Conservation (phyloP, 1,140 invertebrate genomes). For the Drosophila saltans region DNA sequence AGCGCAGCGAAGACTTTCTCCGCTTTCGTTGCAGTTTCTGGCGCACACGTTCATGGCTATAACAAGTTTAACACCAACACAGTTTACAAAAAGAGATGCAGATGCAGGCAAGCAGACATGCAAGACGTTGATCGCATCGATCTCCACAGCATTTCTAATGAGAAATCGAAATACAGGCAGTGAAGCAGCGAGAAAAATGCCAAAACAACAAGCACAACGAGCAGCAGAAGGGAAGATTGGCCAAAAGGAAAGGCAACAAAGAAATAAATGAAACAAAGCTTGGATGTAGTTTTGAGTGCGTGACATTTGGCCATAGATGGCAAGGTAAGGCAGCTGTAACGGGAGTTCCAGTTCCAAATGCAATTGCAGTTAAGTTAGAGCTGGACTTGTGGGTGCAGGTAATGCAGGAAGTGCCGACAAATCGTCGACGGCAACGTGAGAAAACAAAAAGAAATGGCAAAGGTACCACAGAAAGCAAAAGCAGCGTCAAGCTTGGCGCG, state of each 20-base stretch:
- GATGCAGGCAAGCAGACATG: slow-evolving; percentile 36
- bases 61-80: slow-evolving; percentile 56
- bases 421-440: slow-evolving; percentile 51
- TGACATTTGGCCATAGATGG: slow-evolving; percentile 53
- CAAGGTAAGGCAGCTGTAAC: background rate
- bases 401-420: slow-evolving; percentile 2
- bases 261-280: slow-evolving; percentile 16
- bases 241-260: slow-evolving; percentile 17
- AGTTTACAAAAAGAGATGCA: background rate
- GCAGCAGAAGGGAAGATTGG: slow-evolving; percentile 8
- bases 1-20: slow-evolving; percentile 62
- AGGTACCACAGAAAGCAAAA: slow-evolving; percentile 56
- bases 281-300: slow-evolving; percentile 51
- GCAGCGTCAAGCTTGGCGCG: background rate
- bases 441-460: slow-evolving; percentile 73
- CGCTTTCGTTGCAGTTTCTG: slow-evolving; percentile 74
- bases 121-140: slow-evolving; percentile 44
- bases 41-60: slow-evolving; percentile 46
- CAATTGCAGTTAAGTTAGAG: background rate
- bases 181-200: slow-evolving; percentile 46
- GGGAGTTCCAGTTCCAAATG: background rate
- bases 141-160: slow-evolving; percentile 78
- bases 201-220: slow-evolving; percentile 55
- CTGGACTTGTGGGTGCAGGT: slow-evolving; percentile 31
- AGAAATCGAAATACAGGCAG: slow-evolving; percentile 74